These are phyloP conservation scores for Eucera pruinosa DNA, from an alignment of 2,888 invertebrate genomes.

Conservation along the genomic window DNA sequence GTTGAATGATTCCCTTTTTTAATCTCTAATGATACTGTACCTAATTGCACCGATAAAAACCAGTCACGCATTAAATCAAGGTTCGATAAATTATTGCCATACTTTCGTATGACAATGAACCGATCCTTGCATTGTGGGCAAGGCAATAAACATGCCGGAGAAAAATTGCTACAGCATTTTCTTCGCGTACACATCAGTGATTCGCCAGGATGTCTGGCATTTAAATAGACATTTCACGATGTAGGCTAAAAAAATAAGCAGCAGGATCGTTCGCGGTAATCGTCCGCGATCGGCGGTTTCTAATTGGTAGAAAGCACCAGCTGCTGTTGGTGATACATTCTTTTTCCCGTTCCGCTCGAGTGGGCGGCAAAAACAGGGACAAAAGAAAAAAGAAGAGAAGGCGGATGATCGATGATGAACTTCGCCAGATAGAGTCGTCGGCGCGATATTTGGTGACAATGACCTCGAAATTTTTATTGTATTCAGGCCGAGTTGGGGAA, in stretches of 20 bases:
- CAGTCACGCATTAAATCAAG: not conserved
- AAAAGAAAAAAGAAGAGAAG: not conserved
- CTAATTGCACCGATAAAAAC: too few relatives aligned
- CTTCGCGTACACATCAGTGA: not conserved
- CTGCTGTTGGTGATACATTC: conserved; percentile 19
- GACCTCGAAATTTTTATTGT: too few relatives aligned
- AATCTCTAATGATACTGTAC: too few relatives aligned
- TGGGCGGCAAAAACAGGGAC: not conserved
- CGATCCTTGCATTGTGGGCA: not conserved
- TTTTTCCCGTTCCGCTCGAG: conserved; percentile 42
- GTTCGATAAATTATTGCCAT: not conserved
- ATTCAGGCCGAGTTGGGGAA: too few relatives aligned
- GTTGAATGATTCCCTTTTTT: too few relatives aligned
- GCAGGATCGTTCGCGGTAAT: conserved; percentile 11
- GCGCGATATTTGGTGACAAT: too few relatives aligned
- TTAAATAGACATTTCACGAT: conserved; percentile 39
- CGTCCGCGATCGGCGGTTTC: conserved; percentile 37
- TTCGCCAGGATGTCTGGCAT: conserved; percentile 17
- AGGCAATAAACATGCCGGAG: not conserved
- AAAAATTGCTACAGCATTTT: conserved; percentile 28
- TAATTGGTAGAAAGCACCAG: conserved; percentile 57
- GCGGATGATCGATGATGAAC: conserved; percentile 1
- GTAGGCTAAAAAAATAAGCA: conserved; percentile 7
- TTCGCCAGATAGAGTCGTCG: not conserved
- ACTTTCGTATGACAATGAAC: not conserved